Evolutionary conservation across 2,888 invertebrate genomes (phyloP).

Genomic region (Pseudoips prasinana): DNA sequence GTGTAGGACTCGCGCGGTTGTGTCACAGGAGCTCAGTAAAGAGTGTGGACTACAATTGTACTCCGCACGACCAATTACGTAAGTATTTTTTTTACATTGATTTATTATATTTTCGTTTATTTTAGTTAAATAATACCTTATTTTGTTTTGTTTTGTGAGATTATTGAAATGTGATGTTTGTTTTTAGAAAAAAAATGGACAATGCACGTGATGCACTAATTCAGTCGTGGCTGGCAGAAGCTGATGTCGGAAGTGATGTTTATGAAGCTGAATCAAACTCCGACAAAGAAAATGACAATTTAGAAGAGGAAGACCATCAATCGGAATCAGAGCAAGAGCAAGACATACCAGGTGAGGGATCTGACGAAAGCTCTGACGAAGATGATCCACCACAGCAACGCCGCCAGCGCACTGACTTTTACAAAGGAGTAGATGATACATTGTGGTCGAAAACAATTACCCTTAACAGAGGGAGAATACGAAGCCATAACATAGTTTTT

Average conservation of each 20-base stretch:
- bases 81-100: no score
- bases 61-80: no score
- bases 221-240: constrained; percentile 1
- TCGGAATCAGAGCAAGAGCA: constrained; percentile 2
- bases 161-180: no score
- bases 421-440: not conserved
- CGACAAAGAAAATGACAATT: constrained; percentile 1
- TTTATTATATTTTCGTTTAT: no score
- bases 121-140: no score
- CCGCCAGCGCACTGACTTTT: not conserved
- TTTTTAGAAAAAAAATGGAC: no score
- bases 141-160: no score
- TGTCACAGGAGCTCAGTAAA: no score
- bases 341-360: not conserved
- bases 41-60: no score
- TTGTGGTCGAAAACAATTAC: not conserved
- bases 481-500: constrained; percentile 6
- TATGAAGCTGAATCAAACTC: constrained; percentile 2
- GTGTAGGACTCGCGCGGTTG: no score
- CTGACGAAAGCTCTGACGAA: not conserved
- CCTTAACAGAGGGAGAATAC: constrained; percentile 5
- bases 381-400: not conserved
- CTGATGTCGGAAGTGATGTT: not conserved
- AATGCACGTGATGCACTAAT: not conserved
- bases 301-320: constrained; percentile 3